Evolutionary conservation across 92 coral and sea anemone species (phyloP).

Genomic region (Plumapathes pennacea): DNA sequence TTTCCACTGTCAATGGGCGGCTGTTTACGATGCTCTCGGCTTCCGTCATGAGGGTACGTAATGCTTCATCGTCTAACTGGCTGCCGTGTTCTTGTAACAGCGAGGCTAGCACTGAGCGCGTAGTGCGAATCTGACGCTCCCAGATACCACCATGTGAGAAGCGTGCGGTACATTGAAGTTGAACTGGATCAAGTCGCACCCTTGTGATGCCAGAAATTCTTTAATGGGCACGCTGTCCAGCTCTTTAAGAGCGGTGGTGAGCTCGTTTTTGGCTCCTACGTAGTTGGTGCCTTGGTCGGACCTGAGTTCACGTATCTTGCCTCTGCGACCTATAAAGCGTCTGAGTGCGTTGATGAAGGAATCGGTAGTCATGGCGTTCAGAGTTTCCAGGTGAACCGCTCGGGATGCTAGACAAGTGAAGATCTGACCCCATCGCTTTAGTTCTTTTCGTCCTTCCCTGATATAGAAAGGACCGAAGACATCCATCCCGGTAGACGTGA

Average conservation of each 20-base stretch:
- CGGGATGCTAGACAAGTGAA: constrained; percentile 3
- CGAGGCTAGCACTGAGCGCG: constrained; percentile 24
- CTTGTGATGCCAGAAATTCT: constrained; percentile 14
- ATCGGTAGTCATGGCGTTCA: neutral
- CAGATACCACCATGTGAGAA: too few relatives aligned
- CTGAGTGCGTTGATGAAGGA: neutral
- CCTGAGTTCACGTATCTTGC: too few relatives aligned
- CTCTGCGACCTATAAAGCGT: too few relatives aligned
- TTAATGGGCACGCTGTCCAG: constrained; percentile 4
- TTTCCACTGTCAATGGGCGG: constrained; percentile 37
- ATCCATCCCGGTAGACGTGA: constrained; percentile 32
- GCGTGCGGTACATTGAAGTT: constrained; percentile 26
- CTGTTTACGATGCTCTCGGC: constrained; percentile 24
- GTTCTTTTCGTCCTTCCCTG: constrained; percentile 15
- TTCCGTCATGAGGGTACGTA: constrained; percentile 30
- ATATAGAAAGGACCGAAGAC: constrained; percentile 28
- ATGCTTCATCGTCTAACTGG: constrained; percentile 45
- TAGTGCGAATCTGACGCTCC: constrained; percentile 28
- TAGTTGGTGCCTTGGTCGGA: constrained; percentile 38
- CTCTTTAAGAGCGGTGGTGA: too few relatives aligned
- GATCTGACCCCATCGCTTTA: constrained; percentile 15
- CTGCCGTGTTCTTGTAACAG: constrained; percentile 36
- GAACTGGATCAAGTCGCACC: constrained; percentile 43
- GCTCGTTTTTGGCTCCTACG: constrained; percentile 31
- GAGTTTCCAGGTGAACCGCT: constrained; percentile 7